phyloP scores from a whole-genome alignment of 2,113 vertebrate genomes.

The Centrocercus urophasianus region DNA sequence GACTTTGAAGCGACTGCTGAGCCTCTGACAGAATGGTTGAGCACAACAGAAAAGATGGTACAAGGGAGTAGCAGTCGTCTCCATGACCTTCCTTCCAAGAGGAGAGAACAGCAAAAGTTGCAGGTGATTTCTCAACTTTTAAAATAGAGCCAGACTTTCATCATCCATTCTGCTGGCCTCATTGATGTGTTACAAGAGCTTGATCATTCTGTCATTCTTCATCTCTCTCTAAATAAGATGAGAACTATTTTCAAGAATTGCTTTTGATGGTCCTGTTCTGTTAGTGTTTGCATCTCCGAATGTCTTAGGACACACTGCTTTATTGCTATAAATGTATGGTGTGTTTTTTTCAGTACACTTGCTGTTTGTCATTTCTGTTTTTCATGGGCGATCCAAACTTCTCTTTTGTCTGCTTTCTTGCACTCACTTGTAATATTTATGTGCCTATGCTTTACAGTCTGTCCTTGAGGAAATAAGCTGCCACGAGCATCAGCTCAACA shows the following conservation, averaged over 20 bases:
- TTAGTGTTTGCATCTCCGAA: not conserved
- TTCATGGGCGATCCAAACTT: conserved; percentile 14
- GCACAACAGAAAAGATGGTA: conserved; percentile 84
- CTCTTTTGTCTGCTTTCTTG: conserved; percentile 70
- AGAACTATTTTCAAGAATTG: not conserved
- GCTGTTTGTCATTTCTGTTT: not conserved
- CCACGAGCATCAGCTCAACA: conserved; percentile 90
- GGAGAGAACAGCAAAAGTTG: conserved; percentile 91
- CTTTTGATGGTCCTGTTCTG: not conserved
- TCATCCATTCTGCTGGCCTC: not conserved
- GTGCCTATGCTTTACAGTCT: conserved; percentile 90
- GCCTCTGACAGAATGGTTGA: conserved; percentile 93
- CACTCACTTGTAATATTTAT: conserved; percentile 72
- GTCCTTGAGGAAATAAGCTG: conserved; percentile 94
- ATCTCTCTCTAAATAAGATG: not conserved
- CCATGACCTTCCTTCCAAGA: conserved; percentile 92
- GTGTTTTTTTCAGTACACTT: not conserved
- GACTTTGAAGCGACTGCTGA: conserved; percentile 92
- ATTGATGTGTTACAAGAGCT: not conserved
- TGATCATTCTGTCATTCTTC: not conserved
- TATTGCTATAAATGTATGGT: not conserved
- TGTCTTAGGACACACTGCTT: not conserved
- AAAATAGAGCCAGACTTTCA: not conserved
- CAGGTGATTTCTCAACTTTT: conserved; percentile 80
- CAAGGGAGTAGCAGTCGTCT: conserved; percentile 89